Base-by-base conservation (phyloP, 2,888 invertebrate genomes). In the Cantharis lateralis region DNA sequence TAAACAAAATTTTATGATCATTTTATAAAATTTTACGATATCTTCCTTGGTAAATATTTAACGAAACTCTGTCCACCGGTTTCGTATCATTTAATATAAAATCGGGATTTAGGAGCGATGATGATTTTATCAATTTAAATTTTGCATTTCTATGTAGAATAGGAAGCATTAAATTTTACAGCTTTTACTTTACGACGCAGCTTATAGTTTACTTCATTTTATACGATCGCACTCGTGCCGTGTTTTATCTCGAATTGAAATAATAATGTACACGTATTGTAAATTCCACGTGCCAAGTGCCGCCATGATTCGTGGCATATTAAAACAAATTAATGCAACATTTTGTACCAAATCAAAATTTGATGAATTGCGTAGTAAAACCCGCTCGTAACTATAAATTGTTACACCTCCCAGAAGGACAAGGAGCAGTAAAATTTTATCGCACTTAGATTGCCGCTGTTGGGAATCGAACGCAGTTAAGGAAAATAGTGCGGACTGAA, bases 111-210 rank as follows among this genome's bases (percentile, higher is more conserved):
- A 62, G 48, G 71, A 72, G 28, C 72, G 68, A 28, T 74, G 62
- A 70, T 72, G 78, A 75, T 75, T 75, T 72, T 72, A 78, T 78
- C 78, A 75, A 70, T 76, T 78, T 71, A 76, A 75, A 76, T 78
- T 75, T 62, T 76, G 62, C 68, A 64, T 62, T 64, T 28, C 70
- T 71, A 72, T 68, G 61, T 64, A 72, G 72, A 64, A 72, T 63
- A 80, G 77, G 83, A 80, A 77, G 80, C 81, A 82, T 82, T 82
- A 82, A 82, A 82, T 81, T 82, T 82, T 80, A 82, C 81, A 80
- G 79, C 80, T 80, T 77, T 78, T 71, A 68, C 79, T 81, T 82
- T 82, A 82, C 82, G 82, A 82, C 75, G 74, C n/a, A 71, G 74
- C 74, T 79, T 75, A 78, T 73, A 77, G 76, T 79, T 78, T 74